These are phyloP conservation scores for Mungos mungo DNA, from an alignment of 2,113 vertebrate species.

Conservation along the genomic window DNA sequence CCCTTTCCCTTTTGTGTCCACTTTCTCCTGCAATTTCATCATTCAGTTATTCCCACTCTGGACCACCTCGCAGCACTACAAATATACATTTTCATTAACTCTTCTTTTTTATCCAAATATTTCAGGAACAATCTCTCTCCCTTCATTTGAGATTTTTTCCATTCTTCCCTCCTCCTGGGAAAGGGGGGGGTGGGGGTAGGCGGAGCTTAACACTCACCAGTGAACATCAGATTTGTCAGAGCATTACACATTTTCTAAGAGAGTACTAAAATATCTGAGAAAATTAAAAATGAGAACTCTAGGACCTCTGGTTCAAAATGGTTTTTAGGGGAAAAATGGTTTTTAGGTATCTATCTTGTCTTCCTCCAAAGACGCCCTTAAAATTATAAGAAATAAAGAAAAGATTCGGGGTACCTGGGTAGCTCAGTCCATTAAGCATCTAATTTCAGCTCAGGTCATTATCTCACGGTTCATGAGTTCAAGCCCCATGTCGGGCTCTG, in stretches of 20 bases:
- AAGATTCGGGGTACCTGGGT: too few relatives aligned
- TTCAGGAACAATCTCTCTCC: neutral
- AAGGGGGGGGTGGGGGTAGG: neutral
- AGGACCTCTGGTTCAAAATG: neutral
- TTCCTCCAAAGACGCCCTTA: neutral
- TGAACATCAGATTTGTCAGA: neutral
- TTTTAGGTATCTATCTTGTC: neutral
- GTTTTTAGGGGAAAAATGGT: too few relatives aligned
- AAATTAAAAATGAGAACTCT: slow-evolving; percentile 5
- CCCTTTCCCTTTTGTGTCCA: neutral
- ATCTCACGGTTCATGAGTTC: too few relatives aligned
- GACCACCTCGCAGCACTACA: neutral
- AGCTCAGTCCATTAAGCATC: too few relatives aligned
- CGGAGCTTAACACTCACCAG: neutral
- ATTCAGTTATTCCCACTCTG: neutral
- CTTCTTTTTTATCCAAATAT: neutral
- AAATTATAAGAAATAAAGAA: neutral
- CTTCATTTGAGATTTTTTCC: neutral
- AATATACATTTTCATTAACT: neutral
- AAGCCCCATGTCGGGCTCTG: too few relatives aligned
- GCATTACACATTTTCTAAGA: neutral
- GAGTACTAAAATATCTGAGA: neutral
- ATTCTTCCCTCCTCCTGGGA: neutral
- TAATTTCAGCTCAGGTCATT: too few relatives aligned
- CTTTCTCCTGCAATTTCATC: neutral